Conservation (phyloP, 2,797 vertebrate species). For the Cirrhinus molitorella region DNA sequence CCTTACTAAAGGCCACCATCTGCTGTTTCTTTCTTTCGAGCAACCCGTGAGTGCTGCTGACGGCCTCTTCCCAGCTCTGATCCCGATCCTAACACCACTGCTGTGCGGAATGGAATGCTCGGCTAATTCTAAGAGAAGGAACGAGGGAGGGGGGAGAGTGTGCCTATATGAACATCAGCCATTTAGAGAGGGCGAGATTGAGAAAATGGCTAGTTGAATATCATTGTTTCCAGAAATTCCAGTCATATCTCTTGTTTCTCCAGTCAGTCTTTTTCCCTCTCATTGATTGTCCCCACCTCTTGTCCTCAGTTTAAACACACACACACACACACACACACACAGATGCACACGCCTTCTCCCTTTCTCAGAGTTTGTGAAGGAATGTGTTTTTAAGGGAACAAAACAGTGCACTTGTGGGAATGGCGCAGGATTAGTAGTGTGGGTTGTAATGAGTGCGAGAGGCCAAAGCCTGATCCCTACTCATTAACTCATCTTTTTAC, state of each 20-base stretch:
- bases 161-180: conserved; percentile 80
- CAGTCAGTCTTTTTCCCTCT: conserved; percentile 16
- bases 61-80: conserved; percentile 85
- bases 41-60: conserved; percentile 86
- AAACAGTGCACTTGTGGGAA: conserved; percentile 85
- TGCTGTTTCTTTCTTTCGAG: conserved; percentile 94
- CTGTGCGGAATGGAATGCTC: conserved; percentile 83
- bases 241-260: conserved; percentile 37
- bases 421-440: conserved; percentile 83
- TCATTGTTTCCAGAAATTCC: conserved; percentile 84
- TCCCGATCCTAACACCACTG: conserved; percentile 88
- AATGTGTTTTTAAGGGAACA: conserved; percentile 82
- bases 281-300: background rate
- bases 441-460: conserved; percentile 86
- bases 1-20: conserved; percentile 93
- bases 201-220: conserved; percentile 78
- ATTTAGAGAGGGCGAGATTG: conserved; percentile 74
- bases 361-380: conserved; percentile 85
- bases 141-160: background rate
- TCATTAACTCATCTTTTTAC: conserved; percentile 69
- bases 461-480: conserved; percentile 66
- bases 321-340: conserved; percentile 12
- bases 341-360: conserved; percentile 64
- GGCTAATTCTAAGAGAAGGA: conserved; percentile 80
- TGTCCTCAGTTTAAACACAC: conserved; percentile 48